A percentile compares a stretch with the other conserved stretches of the same genome.
Evolutionary conservation across 2,797 vertebrate genomes (phyloP).

Genomic region (Streptopelia turtur): DNA sequence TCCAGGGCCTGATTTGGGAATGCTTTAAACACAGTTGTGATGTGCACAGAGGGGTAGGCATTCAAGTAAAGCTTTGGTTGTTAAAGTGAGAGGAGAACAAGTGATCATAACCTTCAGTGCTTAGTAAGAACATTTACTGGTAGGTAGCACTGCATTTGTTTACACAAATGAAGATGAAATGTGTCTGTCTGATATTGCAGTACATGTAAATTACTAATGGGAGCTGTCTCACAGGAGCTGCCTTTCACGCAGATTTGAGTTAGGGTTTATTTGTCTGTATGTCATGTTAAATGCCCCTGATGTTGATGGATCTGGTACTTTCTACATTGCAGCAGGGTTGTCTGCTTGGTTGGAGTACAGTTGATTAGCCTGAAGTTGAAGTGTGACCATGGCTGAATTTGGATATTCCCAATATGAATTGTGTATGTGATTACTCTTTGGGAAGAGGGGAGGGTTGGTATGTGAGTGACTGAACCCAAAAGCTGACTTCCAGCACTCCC

Average conservation of each 20-base stretch:
- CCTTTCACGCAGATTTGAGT: not conserved
- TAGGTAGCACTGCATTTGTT: not conserved
- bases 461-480: not conserved
- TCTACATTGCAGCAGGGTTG: not conserved
- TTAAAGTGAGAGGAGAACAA: not conserved
- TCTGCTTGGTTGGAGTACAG: not conserved
- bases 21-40: not conserved
- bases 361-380: not conserved
- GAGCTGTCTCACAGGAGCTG: not conserved
- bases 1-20: not conserved
- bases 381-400: not conserved
- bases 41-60: not conserved
- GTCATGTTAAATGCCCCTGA: not conserved
- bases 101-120: not conserved
- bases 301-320: slow-evolving; percentile 6
- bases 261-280: not conserved
- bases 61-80: not conserved
- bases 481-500: not conserved
- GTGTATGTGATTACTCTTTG: not conserved
- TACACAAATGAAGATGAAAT: slow-evolving; percentile 25
- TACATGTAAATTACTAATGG: not conserved
- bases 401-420: not conserved
- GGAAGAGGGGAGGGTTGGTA: not conserved
- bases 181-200: not conserved
- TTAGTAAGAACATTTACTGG: not conserved